Conservation (phyloP, 64 coral and sea anemone species). For the Catalaphyllia jardinei region DNA sequence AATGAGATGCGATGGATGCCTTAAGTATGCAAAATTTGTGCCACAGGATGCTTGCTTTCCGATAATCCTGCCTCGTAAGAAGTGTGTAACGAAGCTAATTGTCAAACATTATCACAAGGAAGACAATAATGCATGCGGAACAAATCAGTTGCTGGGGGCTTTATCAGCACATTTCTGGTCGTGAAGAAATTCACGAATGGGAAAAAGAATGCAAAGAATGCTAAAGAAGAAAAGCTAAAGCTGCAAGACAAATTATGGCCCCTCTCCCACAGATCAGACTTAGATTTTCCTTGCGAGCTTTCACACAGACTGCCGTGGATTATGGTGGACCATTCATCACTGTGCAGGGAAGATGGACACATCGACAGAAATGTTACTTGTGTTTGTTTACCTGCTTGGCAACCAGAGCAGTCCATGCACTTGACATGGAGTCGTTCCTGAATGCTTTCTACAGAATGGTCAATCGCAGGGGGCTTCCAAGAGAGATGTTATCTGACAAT, state of each 20-base stretch:
- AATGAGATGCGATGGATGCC: conserved; percentile 35
- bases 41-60: conserved; percentile 50
- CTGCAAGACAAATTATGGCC: conserved; percentile 64
- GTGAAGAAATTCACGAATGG: conserved; percentile 62
- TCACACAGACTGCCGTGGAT: conserved; percentile 32
- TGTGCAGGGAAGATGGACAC: conserved; percentile 16
- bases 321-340: conserved; percentile 45
- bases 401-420: conserved; percentile 30
- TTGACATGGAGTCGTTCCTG: neutral
- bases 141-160: conserved; percentile 40
- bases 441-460: conserved; percentile 46
- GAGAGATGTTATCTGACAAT: conserved; percentile 41
- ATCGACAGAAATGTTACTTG: conserved; percentile 21
- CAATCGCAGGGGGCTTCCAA: conserved; percentile 34
- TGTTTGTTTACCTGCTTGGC: conserved; percentile 55
- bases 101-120: conserved; percentile 58
- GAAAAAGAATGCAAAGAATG: conserved; percentile 60
- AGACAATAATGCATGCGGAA: conserved; percentile 50
- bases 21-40: conserved; percentile 41
- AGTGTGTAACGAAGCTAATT: conserved; percentile 68
- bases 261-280: conserved; percentile 56
- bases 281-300: conserved; percentile 25
- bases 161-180: conserved; percentile 53
- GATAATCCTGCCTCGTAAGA: conserved; percentile 55
- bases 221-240: conserved; percentile 25